Percentiles rank a stretch among this genome's conserved stretches.
Conservation (phyloP, 2,797 vertebrate genomes). For the Parambassis ranga region DNA sequence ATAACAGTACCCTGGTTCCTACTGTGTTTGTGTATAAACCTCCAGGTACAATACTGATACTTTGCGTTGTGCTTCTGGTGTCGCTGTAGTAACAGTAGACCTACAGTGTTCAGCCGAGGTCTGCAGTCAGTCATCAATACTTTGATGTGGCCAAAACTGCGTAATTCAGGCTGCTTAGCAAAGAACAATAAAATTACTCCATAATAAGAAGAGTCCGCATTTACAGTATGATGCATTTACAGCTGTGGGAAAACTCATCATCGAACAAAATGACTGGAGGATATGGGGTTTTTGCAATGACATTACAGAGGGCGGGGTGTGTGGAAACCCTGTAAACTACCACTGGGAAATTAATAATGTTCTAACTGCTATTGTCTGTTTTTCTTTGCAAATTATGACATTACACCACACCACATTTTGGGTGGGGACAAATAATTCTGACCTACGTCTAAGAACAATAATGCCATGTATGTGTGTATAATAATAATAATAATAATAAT, state of each 20-base stretch:
- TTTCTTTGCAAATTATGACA: neutral
- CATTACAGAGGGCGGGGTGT: constrained; percentile 2
- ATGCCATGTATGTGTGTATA: too few species aligned
- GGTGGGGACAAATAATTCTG: neutral
- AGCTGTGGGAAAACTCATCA: neutral
- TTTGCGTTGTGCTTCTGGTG: too few species aligned
- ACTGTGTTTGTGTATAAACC: neutral
- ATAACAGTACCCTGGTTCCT: neutral
- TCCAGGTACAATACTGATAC: too few species aligned
- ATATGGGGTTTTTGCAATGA: constrained; percentile 37
- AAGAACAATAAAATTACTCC: neutral
- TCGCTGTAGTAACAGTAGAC: too few species aligned
- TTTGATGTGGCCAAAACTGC: neutral
- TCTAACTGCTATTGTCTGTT: neutral
- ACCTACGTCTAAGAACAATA: neutral
- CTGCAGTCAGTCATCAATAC: neutral
- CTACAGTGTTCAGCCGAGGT: neutral
- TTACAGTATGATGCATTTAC: constrained; percentile 15
- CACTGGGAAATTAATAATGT: constrained; percentile 2
- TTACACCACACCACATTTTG: neutral
- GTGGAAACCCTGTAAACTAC: constrained; percentile 40
- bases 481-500: neutral
- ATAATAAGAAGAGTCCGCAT: neutral
- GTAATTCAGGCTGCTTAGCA: neutral
- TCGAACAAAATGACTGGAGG: neutral